A percentile compares a stretch with the other conserved stretches of the same genome.
phyloP scores from a whole-genome alignment of 2,797 vertebrate species.

The Spinus olivaceus region DNA sequence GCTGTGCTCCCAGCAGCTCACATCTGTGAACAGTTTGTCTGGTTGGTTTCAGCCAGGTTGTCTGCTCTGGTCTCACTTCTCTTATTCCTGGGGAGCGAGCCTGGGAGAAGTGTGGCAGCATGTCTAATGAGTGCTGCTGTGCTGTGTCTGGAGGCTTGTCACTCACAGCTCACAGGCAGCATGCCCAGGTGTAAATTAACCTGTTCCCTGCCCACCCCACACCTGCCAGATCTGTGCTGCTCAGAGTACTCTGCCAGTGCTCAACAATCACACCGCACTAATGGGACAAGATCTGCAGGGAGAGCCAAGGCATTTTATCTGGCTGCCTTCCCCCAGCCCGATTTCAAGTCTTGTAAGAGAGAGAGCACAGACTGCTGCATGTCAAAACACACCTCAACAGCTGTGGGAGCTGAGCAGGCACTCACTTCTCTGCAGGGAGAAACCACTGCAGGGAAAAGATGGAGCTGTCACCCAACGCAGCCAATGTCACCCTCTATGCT shows the following conservation, averaged over 20 bases:
- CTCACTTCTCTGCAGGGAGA: not conserved
- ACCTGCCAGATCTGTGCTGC: not conserved
- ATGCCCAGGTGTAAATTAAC: conserved; percentile 7
- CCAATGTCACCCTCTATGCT: not conserved
- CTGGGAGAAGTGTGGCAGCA: not conserved
- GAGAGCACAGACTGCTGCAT: not conserved
- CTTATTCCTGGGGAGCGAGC: not conserved
- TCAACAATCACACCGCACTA: not conserved
- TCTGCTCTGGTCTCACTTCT: not conserved
- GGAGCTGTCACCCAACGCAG: not conserved
- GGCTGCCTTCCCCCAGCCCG: not conserved
- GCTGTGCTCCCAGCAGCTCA: not conserved
- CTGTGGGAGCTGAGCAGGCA: not conserved
- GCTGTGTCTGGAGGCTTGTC: not conserved
- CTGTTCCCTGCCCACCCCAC: not conserved
- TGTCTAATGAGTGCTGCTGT: not conserved
- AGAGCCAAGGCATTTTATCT: not conserved
- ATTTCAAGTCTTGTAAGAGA: not conserved
- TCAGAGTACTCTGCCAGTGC: not conserved
- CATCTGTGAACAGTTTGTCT: not conserved
- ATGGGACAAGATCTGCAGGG: not conserved
- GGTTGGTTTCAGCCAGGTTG: not conserved
- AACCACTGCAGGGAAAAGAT: not conserved
- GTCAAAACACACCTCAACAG: not conserved
- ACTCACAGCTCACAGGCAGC: not conserved